A percentile compares a stretch with the other conserved stretches of the same genome.
Evolutionary conservation across 2,797 vertebrate species (phyloP).

Genomic region (Tenualosa thibaudeaui): DNA sequence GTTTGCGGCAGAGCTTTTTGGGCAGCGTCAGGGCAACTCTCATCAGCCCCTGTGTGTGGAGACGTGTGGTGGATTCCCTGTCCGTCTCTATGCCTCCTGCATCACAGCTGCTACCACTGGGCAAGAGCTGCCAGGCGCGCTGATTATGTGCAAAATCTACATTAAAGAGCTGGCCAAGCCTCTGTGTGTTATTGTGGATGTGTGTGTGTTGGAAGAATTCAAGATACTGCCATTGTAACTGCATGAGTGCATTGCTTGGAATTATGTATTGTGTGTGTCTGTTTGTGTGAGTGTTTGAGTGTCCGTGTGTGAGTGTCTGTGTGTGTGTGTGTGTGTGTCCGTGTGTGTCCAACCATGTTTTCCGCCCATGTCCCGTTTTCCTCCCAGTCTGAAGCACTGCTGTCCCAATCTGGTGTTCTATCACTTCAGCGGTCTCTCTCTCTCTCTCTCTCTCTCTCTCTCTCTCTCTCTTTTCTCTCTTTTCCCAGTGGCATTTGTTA

Average conservation of each 20-base stretch:
- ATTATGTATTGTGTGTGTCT: not conserved
- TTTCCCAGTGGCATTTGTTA: too few species aligned
- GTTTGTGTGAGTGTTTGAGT: not conserved
- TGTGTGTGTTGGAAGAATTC: not conserved
- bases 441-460: too few species aligned
- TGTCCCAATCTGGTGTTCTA: not conserved
- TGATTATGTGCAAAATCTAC: not conserved
- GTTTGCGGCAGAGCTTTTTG: too few species aligned
- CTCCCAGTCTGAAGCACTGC: not conserved
- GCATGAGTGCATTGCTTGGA: not conserved
- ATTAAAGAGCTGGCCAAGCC: not conserved
- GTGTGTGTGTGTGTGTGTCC: not conserved
- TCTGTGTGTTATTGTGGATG: not conserved
- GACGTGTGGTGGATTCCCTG: not conserved
- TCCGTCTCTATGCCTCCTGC: not conserved
- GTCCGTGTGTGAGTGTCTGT: not conserved
- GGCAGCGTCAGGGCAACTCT: too few species aligned
- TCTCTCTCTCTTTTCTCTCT: too few species aligned
- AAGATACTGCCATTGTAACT: not conserved
- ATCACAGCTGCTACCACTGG: constrained; percentile 1
- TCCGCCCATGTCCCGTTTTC: not conserved
- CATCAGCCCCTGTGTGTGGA: too few species aligned
- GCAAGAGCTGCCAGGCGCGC: not conserved
- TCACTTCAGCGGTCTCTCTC: not conserved
- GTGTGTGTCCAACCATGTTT: not conserved